A percentile compares a stretch with the other conserved stretches of the same genome.
Evolutionary conservation across 2,888 invertebrate genomes (phyloP).

Genomic region (Tipula confusa): DNA sequence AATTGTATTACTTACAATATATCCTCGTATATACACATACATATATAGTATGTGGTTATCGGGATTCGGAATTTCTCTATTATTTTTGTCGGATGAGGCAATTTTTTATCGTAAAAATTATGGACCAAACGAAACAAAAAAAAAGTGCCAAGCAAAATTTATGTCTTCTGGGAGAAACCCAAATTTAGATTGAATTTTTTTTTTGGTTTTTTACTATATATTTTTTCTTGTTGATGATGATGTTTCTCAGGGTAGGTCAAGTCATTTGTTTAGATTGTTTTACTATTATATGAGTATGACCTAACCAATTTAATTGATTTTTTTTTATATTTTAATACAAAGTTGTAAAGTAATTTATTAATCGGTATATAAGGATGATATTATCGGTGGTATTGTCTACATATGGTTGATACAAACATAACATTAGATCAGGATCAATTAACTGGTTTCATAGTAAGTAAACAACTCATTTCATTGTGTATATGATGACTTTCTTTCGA

Average conservation of each 20-base stretch:
- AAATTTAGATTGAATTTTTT: slow-evolving; percentile 6
- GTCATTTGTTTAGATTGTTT: not conserved
- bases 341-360: not conserved
- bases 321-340: not conserved
- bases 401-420: not conserved
- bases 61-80: not conserved
- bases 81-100: not conserved
- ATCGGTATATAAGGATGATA: not conserved
- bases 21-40: no score
- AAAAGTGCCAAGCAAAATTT: not conserved
- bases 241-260: not conserved
- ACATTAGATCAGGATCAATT: not conserved
- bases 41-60: not conserved
- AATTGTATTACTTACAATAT: not conserved
- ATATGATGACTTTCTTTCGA: no score
- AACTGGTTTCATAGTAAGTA: no score
- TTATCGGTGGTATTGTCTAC: not conserved
- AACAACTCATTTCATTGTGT: no score
- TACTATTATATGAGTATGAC: not conserved
- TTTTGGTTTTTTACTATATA: no score
- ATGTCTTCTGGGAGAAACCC: not conserved
- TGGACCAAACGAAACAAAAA: not conserved
- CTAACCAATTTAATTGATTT: not conserved
- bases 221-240: not conserved
- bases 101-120: not conserved